Evolutionary conservation across 2,888 invertebrate species (phyloP), one percentile per base, ranked within the genome.

Genomic region (Frankliniella fusca): DNA sequence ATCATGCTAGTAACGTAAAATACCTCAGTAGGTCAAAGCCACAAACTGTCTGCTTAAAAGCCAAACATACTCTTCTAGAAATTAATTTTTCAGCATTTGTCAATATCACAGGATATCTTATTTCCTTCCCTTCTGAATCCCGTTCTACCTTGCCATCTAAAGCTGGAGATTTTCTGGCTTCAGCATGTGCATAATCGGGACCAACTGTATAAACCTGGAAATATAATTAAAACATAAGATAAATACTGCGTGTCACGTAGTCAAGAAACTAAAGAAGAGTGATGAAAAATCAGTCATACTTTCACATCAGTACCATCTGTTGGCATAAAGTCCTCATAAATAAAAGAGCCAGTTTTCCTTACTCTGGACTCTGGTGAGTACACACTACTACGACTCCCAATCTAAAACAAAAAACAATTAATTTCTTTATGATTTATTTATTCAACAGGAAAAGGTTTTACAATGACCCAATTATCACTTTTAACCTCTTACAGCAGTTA

Each of bases 271-370:
- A 54, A 9, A 79, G 28, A 54, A 81, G 27, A 3, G 38, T 38
- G 5, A 3, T 38, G n/a, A 79, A 76, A 50, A 81, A 20, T 61
- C 81, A 20, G 61, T 38, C 83, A 83, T 85, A 91, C 92, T 89
- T 93, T 93, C 3, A 93, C 92, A 88, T 93, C 93, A 9, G 92
- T 90, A 90, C 99, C 99, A 91, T 99, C 99, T 65, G 99, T 99
- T 10, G 99, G 99, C 98, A 99, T 99, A 89, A 99, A 99, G 89
- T 99, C 99, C 91, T 99, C 99, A 88, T 99, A 99, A 87, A 99
- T 98, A 89, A 96, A 99, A 18, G 98, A 98, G 80, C 99, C 99
- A 81, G 96, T 96, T 89, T 97, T 98, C 82, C 99, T 91, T 11
- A 99, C 97, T 86, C 97, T 92, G 80, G 97, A 97, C 89, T 97